These are phyloP conservation scores for Euzetes globulus DNA, from an alignment of 2,888 invertebrate species.

Conservation along the genomic window DNA sequence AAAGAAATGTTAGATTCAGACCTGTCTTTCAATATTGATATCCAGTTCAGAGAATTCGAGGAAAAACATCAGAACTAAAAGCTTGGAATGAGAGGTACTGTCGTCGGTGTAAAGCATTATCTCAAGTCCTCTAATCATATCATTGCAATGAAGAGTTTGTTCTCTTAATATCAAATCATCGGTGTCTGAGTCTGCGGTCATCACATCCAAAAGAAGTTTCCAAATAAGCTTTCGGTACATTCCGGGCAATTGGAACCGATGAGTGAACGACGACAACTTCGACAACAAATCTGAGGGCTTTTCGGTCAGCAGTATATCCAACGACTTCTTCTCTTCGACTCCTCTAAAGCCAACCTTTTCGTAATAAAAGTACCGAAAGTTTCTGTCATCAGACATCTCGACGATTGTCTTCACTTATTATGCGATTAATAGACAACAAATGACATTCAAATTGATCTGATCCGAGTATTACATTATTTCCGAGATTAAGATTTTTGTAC, in stretches of 20 bases:
- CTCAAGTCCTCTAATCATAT: conserved; percentile 25
- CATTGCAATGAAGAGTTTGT: conserved; percentile 7
- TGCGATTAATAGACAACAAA: background rate
- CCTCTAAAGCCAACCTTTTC: conserved; percentile 71
- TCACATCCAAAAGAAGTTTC: conserved; percentile 70
- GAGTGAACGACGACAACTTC: conserved; percentile 74
- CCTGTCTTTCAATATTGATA: conserved; percentile 52
- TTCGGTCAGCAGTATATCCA: conserved; percentile 65
- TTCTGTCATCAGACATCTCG: conserved; percentile 42
- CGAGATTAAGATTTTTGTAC: too few species aligned
- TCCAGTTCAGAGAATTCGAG: conserved; percentile 63
- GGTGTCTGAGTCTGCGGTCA: background rate
- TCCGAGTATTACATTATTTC: too few species aligned
- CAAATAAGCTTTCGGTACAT: conserved; percentile 71
- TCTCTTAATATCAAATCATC: background rate
- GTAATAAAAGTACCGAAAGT: conserved; percentile 52
- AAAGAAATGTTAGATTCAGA: conserved; percentile 48
- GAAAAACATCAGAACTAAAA: conserved; percentile 72
- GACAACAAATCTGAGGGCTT: conserved; percentile 63
- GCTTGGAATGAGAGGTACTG: conserved; percentile 58
- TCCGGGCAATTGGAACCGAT: conserved; percentile 73
- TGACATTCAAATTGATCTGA: background rate
- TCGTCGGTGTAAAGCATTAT: conserved; percentile 43
- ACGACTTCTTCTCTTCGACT: conserved; percentile 80
- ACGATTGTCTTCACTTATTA: background rate